Base-by-base conservation (phyloP, 92 coral and sea anemone species). In the Porites rus region DNA sequence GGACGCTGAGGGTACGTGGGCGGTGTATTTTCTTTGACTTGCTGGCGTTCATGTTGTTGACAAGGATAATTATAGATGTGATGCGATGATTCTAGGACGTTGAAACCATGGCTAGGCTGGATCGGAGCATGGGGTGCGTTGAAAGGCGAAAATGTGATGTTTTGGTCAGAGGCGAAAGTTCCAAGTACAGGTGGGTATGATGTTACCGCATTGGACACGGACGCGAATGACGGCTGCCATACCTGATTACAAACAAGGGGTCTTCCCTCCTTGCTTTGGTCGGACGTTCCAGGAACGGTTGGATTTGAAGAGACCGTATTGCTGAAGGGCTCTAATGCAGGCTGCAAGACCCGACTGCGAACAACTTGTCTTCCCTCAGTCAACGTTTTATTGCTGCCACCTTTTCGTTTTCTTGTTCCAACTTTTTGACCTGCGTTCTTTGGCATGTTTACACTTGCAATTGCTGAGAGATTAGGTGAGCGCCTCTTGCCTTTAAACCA, bases 371-470 rank as follows among this genome's bases (percentile, higher is more conserved):
- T 74, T 61, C 88, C 79, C 80, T 82, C 88, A 51, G 78, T 82
- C 46, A 66, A 68, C 70, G 74, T 21, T 75, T 54, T 69, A 74
- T 89, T 83, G 51, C 74, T 63, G 64, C 85, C 56, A 68, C 75
- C 80, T 73, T 87, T 79, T 59, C 90, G 80, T 28, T 87, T 87
- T 19, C 78, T 63, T 80, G 93, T 84, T 22, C 87, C 91, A 76
- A 18, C 63, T 80, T 87, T 87, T 18, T 70, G 88, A 51, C 93
- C 91, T 31, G 61, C 51, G 70, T 86, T 86, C 70, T 80, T 21
- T 0, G 91, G 93, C 88, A 91, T 76, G 51, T 81, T 81, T 22
- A 91, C 82, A 79, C 81, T 87, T 12, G 91, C 90, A 19, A 90
- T 21, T 21, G 80, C 79, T 24, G 94, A 53, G 16, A 82, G 76